Conservation (phyloP, 1,140 invertebrate species). For the Oscheius sp. region DNA sequence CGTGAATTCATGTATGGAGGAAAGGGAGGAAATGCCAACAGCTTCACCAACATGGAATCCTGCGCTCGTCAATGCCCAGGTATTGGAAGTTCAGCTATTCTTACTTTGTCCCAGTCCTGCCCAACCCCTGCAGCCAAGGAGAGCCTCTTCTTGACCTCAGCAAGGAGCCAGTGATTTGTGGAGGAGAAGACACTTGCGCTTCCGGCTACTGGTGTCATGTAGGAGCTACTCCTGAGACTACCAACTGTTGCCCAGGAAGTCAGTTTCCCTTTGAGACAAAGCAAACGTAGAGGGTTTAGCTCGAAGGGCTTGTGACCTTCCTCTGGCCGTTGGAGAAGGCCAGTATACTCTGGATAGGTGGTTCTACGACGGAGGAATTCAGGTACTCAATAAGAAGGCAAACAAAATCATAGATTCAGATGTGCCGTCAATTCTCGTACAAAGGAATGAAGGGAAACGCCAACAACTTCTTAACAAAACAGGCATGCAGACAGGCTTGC, state of each 20-base stretch:
- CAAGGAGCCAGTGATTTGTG: constrained; percentile 58
- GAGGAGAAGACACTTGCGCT: constrained; percentile 42
- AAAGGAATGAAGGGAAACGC: constrained; percentile 65
- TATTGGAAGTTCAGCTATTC: background rate
- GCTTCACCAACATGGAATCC: constrained; percentile 52
- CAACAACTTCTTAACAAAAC: constrained; percentile 75
- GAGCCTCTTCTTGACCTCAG: constrained; percentile 48
- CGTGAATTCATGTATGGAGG: constrained; percentile 54
- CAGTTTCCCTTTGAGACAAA: constrained; percentile 21
- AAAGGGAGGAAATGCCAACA: constrained; percentile 55
- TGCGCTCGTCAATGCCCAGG: constrained; percentile 55
- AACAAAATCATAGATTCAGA: too few species aligned
- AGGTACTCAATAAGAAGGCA: too few species aligned
- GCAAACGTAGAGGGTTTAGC: constrained; percentile 28
- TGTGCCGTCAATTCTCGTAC: constrained; percentile 51
- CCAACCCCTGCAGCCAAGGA: constrained; percentile 53
- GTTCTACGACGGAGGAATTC: constrained; percentile 51
- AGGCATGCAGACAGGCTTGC: constrained; percentile 67
- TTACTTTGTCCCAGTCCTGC: constrained; percentile 34
- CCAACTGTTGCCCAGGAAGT: constrained; percentile 59
- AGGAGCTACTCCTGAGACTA: constrained; percentile 56
- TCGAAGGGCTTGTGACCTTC: constrained; percentile 51
- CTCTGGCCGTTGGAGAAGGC: constrained; percentile 49
- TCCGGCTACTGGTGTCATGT: constrained; percentile 50
- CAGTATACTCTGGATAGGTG: constrained; percentile 46